These are phyloP conservation scores for Xylocopa sonorina DNA, from an alignment of 1,140 invertebrate genomes.

Conservation along the genomic window DNA sequence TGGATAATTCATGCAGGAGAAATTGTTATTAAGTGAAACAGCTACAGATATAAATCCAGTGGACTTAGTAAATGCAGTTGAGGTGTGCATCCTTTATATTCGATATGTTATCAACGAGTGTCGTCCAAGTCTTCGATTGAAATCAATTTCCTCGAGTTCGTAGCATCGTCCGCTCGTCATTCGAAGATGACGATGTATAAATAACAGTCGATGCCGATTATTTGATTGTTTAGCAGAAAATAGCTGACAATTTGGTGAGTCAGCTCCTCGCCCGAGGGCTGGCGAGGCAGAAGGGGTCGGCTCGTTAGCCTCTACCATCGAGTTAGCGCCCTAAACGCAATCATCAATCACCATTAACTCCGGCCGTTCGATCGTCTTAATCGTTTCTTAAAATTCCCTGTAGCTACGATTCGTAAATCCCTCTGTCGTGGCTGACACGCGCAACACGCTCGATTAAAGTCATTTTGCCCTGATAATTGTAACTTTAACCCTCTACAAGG, in stretches of 20 bases:
- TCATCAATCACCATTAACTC: slow-evolving; percentile 62
- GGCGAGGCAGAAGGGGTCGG: not conserved
- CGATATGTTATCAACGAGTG: not conserved
- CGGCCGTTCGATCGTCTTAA: slow-evolving; percentile 50
- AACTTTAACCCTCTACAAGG: too few species aligned
- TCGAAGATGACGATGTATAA: slow-evolving; percentile 9
- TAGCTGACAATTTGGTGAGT: slow-evolving; percentile 49
- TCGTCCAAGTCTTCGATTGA: not conserved
- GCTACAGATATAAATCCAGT: too few species aligned
- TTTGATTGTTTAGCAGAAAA: slow-evolving; percentile 58
- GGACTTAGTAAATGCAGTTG: too few species aligned
- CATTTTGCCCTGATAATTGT: slow-evolving; percentile 4
- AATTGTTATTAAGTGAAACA: too few species aligned
- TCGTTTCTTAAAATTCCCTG: slow-evolving; percentile 54
- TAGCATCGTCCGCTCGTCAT: not conserved
- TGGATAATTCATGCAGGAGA: too few species aligned
- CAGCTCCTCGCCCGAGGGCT: slow-evolving; percentile 20
- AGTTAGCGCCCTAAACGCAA: slow-evolving; percentile 54
- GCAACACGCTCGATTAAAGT: slow-evolving; percentile 9
- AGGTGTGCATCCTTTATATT: too few species aligned
- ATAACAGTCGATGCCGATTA: slow-evolving; percentile 33
- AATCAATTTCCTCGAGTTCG: too few species aligned
- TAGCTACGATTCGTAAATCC: slow-evolving; percentile 23
- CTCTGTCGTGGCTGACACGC: not conserved
- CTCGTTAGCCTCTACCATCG: slow-evolving; percentile 40